These are phyloP conservation scores for Lathronympha strigana DNA, from an alignment of 2,888 invertebrate species.

Conservation along the genomic window DNA sequence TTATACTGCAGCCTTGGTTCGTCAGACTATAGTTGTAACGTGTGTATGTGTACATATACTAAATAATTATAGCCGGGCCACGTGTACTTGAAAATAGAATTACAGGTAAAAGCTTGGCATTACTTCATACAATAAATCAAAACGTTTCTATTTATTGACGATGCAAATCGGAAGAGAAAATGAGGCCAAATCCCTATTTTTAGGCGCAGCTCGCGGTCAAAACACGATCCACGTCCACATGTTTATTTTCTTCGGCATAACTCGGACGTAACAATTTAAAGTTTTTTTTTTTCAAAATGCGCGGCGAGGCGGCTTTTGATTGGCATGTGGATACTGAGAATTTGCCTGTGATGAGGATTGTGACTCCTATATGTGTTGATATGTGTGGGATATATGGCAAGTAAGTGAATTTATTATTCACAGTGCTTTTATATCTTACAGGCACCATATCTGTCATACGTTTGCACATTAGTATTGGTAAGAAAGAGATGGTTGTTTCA, in stretches of 20 bases:
- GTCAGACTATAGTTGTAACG: no score
- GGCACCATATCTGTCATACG: background rate
- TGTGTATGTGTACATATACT: background rate
- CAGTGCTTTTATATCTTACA: background rate
- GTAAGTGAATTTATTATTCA: constrained; percentile 55
- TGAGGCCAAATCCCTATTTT: constrained; percentile 36
- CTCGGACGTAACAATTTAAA: constrained; percentile 9
- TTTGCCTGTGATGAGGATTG: constrained; percentile 72
- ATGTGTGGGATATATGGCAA: constrained; percentile 70
- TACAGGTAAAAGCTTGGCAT: constrained; percentile 24
- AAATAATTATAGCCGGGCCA: background rate
- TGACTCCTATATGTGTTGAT: constrained; percentile 63
- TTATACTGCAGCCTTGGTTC: no score
- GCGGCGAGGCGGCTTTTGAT: constrained; percentile 63
- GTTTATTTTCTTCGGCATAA: constrained; percentile 26
- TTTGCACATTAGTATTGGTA: background rate
- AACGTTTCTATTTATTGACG: constrained; percentile 5
- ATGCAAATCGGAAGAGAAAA: constrained; percentile 23
- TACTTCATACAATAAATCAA: constrained; percentile 23
- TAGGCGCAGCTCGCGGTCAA: constrained; percentile 19
- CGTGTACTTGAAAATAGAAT: constrained; percentile 2
- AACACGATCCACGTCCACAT: constrained; percentile 22
- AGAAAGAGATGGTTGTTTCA: background rate
- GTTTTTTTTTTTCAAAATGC: constrained; percentile 50
- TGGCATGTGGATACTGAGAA: constrained; percentile 68